A percentile compares a stretch with the other conserved stretches of the same genome.
phyloP scores from a whole-genome alignment of 2,888 invertebrate genomes.

The Cosmopolites sordidus region DNA sequence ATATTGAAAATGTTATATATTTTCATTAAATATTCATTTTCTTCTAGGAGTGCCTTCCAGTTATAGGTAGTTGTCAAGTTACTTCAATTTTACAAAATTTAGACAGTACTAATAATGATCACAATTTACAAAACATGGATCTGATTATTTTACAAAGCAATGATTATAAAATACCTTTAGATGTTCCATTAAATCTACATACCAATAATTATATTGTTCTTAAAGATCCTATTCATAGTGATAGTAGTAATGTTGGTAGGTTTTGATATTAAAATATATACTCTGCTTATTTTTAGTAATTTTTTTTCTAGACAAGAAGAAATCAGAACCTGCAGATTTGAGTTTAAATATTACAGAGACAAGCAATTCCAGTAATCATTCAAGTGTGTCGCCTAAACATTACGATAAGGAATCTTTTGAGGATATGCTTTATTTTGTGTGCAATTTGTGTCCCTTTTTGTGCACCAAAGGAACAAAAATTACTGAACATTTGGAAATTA shows the following conservation, averaged over 20 bases:
- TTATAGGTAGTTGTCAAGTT: conserved; percentile 43
- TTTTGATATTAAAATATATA: not conserved
- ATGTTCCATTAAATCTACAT: conserved; percentile 28
- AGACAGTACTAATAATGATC: conserved; percentile 32
- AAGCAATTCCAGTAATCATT: conserved; percentile 19
- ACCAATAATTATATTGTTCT: conserved; percentile 38
- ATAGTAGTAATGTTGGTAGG: not conserved
- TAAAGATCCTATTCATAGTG: conserved; percentile 30
- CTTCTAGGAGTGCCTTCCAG: conserved; percentile 42
- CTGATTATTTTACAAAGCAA: conserved; percentile 36
- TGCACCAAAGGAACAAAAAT: conserved; percentile 44
- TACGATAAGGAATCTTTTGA: conserved; percentile 35
- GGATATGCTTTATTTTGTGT: conserved; percentile 44
- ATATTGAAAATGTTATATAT: conserved; percentile 1
- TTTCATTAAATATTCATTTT: conserved; percentile 5
- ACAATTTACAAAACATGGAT: conserved; percentile 36
- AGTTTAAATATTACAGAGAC: conserved; percentile 18
- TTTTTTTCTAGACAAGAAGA: conserved; percentile 1
- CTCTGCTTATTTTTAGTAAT: too few relatives aligned
- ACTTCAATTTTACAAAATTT: conserved; percentile 44
- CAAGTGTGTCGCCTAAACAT: conserved; percentile 20
- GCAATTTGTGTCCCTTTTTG: conserved; percentile 46
- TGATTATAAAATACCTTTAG: conserved; percentile 36
- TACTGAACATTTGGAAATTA: conserved; percentile 42
- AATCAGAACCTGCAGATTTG: conserved; percentile 16